phyloP scores from a whole-genome alignment of 1,140 invertebrate genomes.

The Triops longicaudatus region DNA sequence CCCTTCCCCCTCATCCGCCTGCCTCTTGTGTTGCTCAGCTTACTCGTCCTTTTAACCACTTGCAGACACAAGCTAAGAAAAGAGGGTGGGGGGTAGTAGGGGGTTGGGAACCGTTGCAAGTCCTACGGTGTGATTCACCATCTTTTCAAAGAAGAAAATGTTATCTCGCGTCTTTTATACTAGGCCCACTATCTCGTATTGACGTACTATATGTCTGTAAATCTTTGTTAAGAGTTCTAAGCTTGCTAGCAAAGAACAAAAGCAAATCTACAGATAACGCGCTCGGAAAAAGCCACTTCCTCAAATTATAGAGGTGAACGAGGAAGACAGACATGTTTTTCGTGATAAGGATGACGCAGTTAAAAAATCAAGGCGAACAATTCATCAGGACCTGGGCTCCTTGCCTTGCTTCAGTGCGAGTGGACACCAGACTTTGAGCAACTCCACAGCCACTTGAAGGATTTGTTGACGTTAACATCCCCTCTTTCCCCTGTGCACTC shows the following conservation, averaged over 20 bases:
- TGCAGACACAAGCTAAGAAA: not conserved
- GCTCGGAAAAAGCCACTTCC: not conserved
- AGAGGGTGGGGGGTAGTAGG: not conserved
- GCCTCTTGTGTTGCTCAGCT: conserved; percentile 18
- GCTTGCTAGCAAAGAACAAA: not conserved
- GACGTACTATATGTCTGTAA: not conserved
- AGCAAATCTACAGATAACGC: not conserved
- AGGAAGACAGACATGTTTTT: conserved; percentile 5
- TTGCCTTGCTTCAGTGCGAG: conserved; percentile 5
- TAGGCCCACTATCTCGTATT: not conserved
- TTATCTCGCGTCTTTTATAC: not conserved
- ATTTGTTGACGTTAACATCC: conserved; percentile 15
- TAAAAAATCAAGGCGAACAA: conserved; percentile 8
- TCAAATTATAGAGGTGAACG: conserved; percentile 3
- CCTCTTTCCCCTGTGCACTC: conserved; percentile 1
- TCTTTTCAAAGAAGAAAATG: not conserved
- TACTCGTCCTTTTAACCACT: conserved; percentile 3
- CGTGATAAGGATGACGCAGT: conserved; percentile 10
- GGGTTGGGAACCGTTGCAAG: not conserved
- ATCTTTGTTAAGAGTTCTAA: not conserved
- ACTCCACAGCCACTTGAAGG: conserved; percentile 14
- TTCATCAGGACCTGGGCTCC: not conserved
- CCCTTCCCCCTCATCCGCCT: conserved; percentile 21
- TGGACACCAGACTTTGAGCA: not conserved
- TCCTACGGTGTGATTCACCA: not conserved